Evolutionary conservation across 1,140 invertebrate genomes (phyloP), one percentile per base, ranked within the genome.

Genomic region (Pachypsylla venusta): DNA sequence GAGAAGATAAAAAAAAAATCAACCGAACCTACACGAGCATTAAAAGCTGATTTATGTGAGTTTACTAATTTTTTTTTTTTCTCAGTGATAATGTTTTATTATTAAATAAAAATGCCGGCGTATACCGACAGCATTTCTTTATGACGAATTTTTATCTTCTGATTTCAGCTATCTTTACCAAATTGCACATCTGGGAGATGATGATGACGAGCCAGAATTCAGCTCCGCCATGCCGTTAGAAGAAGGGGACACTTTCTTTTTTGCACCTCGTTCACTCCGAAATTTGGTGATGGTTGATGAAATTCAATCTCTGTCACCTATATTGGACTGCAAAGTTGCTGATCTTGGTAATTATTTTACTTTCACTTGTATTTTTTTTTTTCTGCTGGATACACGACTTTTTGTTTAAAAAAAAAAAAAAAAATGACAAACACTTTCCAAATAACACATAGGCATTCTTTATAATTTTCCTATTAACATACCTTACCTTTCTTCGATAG

Each of bases 221-320:
- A 98, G 93, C 71, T 98, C 93, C 48, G 91, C 90, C 12, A 97
- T 97, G 87, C 94, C 93, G 2, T 70, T 99, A 30, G 95, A 98
- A 72, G 95, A 99, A 73, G 96, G 94, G 3, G 96, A 99, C 65
- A 98, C 95, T 2, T 99, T 99, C 71, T 98, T 99, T 76, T 99
- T 99, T 76, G 93, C 91, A 5, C 93, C 95, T 14, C 77, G 96
- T 67, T 80, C 86, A 2, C 75, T 99, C 0, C 83, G 93, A 67
- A 99, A 99, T 80, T 78, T 99, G 5, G 92, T 99, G 3, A 73
- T 97, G 61, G 95, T 99, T 1, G 97, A 99, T 76, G 95, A 99
- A 76, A 80, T 99, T 74, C 94, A 98, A 66, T 97, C 92, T 53
- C 77, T 99, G 13, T 93, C 92, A 1, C 97, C 97, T 0, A 93